Evolutionary conservation across 92 coral and sea anemone species (phyloP).

Genomic region (Virgularia gustaviana): DNA sequence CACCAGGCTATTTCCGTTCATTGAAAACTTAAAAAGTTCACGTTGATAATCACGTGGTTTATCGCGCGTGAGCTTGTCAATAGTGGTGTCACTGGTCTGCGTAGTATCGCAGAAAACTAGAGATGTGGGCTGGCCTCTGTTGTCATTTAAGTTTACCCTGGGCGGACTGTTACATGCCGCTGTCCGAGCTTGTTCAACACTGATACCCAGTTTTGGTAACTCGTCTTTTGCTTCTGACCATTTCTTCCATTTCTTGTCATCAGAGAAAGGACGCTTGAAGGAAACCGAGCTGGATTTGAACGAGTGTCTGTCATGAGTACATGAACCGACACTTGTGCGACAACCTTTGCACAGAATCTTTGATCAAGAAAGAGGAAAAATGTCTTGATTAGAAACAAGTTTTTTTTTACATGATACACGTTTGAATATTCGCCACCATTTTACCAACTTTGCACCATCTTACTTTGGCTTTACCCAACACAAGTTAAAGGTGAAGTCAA

Average conservation of each 20-base stretch:
- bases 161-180: not conserved
- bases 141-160: not conserved
- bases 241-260: constrained; percentile 17
- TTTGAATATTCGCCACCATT: too few relatives aligned
- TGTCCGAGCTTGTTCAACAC: not conserved
- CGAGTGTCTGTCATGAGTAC: not conserved
- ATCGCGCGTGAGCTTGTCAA: constrained; percentile 55
- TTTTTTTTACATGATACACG: too few relatives aligned
- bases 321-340: constrained; percentile 14
- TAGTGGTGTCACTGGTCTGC: constrained; percentile 40
- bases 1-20: constrained; percentile 73
- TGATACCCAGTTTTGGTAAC: constrained; percentile 16
- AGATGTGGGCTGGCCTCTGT: constrained; percentile 7
- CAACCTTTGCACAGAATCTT: not conserved
- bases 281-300: constrained; percentile 21
- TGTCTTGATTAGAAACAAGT: too few relatives aligned
- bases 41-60: constrained; percentile 78
- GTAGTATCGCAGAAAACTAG: constrained; percentile 69
- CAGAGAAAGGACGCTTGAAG: not conserved
- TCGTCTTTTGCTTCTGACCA: constrained; percentile 30
- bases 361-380: too few relatives aligned
- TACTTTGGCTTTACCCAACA: too few relatives aligned
- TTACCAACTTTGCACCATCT: too few relatives aligned
- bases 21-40: constrained; percentile 64
- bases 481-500: too few relatives aligned